A percentile compares a stretch with the other conserved stretches of the same genome.
These are phyloP conservation scores for Nowickia ferox DNA, from an alignment of 2,888 invertebrate species.

Conservation along the genomic window DNA sequence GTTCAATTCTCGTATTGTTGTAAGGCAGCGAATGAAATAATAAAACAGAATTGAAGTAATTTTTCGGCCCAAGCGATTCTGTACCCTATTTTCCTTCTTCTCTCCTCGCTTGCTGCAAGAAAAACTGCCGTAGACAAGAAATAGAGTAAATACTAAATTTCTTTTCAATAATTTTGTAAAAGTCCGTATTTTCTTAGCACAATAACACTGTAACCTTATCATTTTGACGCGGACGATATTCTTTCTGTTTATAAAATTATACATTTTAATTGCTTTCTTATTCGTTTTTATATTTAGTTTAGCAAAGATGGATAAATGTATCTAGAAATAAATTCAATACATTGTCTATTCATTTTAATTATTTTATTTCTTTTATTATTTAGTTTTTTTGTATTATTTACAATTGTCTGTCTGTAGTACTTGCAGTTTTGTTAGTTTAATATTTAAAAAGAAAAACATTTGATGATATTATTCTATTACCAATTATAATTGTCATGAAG, in stretches of 20 bases:
- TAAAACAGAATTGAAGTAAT: no score
- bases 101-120: no score
- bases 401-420: conserved; percentile 9
- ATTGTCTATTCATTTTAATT: conserved; percentile 38
- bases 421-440: conserved; percentile 1
- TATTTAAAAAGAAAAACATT: conserved; percentile 9
- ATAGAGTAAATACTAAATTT: no score
- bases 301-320: conserved; percentile 50
- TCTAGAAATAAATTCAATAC: conserved; percentile 37
- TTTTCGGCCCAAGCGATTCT: no score
- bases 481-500: background rate
- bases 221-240: background rate
- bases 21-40: no score
- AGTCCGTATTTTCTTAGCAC: no score
- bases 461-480: conserved; percentile 22
- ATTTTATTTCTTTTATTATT: conserved; percentile 34
- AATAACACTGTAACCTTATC: background rate
- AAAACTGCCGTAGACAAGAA: no score
- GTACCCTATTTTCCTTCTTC: no score
- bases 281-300: conserved; percentile 23
- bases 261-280: conserved; percentile 24
- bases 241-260: background rate
- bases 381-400: conserved; percentile 47
- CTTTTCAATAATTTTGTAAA: no score
- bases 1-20: no score